Conservation (phyloP, 2,113 vertebrate species). For the Paradoxurus hermaphroditus region DNA sequence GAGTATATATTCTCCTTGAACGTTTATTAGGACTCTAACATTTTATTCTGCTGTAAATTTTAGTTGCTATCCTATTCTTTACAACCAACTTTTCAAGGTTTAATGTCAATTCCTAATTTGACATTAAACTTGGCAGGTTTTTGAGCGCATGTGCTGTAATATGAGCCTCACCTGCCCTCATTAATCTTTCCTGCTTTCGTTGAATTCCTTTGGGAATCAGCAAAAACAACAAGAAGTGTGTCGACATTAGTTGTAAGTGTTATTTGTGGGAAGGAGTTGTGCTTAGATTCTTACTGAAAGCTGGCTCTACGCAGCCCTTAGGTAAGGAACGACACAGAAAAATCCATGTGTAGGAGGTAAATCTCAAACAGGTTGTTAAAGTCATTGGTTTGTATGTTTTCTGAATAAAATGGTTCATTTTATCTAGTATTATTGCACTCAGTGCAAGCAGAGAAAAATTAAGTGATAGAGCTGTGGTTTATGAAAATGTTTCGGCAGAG, state of each 20-base stretch:
- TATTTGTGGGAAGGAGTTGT: neutral
- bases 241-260: neutral
- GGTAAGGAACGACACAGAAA: neutral
- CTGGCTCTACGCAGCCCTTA: neutral
- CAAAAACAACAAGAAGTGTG: neutral
- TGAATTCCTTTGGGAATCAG: constrained; percentile 7
- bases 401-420: neutral
- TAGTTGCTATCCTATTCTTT: constrained; percentile 56
- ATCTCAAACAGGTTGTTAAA: neutral
- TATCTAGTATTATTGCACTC: neutral
- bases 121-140: constrained; percentile 60
- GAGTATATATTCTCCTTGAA: constrained; percentile 58
- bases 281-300: neutral
- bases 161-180: neutral
- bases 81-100: constrained; percentile 59
- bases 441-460: neutral
- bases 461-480: neutral
- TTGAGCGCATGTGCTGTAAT: neutral
- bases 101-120: constrained; percentile 67
- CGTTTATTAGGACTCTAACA: constrained; percentile 66
- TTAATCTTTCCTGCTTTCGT: neutral
- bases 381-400: neutral
- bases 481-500: neutral
- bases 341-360: neutral
- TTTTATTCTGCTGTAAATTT: constrained; percentile 75